A percentile compares a stretch with the other conserved stretches of the same genome.
Conservation (phyloP, 2,113 vertebrate genomes). For the Prietella phreatophila region DNA sequence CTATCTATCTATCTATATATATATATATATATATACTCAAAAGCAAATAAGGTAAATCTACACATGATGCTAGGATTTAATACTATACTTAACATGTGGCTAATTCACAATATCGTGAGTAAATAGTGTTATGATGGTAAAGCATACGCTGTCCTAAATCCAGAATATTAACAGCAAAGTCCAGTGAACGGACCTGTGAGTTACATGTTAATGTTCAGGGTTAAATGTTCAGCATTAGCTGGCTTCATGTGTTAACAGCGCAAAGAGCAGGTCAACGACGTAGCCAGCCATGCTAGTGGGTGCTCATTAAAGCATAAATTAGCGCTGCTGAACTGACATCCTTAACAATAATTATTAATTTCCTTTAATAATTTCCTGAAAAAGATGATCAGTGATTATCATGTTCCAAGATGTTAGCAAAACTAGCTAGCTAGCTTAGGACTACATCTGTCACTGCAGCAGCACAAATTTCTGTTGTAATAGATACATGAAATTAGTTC, state of each 20-base stretch:
- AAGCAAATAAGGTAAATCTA: not conserved
- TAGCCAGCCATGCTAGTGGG: not conserved
- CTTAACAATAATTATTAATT: not conserved
- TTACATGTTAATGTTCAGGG: not conserved
- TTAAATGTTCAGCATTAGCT: not conserved
- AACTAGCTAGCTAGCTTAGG: not conserved
- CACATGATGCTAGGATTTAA: not conserved
- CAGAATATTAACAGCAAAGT: not conserved
- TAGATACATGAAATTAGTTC: too few species aligned
- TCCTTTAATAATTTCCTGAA: not conserved
- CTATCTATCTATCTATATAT: too few species aligned
- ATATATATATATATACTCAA: too few species aligned
- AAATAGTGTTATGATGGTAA: not conserved
- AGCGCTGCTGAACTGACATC: not conserved
- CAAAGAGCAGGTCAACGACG: not conserved
- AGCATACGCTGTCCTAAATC: not conserved
- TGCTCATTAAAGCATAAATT: not conserved
- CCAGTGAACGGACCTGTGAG: not conserved
- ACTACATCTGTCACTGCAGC: not conserved
- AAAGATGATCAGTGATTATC: not conserved
- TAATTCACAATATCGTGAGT: not conserved
- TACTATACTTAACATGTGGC: not conserved
- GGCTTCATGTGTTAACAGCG: not conserved
- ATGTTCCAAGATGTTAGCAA: not conserved
- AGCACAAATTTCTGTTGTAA: not conserved